Conservation (phyloP, 1,140 invertebrate genomes). For the Heliconius himera region DNA sequence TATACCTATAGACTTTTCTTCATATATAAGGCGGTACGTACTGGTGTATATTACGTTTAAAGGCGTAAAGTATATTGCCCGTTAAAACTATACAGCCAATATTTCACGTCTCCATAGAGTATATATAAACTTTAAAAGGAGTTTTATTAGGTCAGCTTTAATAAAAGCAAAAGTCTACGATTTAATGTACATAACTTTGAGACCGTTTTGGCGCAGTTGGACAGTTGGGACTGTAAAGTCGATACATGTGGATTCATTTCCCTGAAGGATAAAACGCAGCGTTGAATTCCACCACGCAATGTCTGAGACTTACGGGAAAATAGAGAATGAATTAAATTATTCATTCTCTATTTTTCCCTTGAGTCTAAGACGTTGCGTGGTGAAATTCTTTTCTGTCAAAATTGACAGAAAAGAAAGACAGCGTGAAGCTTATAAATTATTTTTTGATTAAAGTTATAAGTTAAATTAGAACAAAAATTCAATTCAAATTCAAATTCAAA, state of each 20-base stretch:
- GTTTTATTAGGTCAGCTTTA: slow-evolving; percentile 33
- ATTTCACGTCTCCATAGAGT: slow-evolving; percentile 26
- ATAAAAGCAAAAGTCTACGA: slow-evolving; percentile 17
- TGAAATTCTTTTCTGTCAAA: no score
- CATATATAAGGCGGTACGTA: not conserved
- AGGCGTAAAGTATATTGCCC: slow-evolving; percentile 20
- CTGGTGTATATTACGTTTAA: not conserved
- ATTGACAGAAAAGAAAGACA: not conserved
- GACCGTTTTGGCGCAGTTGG: no score
- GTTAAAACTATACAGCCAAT: slow-evolving; percentile 38
- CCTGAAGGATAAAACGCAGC: no score
- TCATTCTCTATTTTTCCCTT: no score
- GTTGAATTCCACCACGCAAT: not conserved
- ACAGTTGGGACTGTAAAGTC: no score
- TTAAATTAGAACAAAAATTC: not conserved
- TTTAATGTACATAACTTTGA: not conserved
- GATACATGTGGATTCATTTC: no score
- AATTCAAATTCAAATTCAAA: no score
- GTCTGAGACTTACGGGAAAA: not conserved
- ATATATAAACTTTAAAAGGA: slow-evolving; percentile 36
- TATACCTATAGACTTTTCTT: not conserved
- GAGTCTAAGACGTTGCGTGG: no score
- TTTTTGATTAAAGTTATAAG: no score
- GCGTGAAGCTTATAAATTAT: no score
- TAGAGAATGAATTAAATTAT: not conserved